Conservation (phyloP, 2,888 invertebrate genomes). For the Helobdella robusta region DNA sequence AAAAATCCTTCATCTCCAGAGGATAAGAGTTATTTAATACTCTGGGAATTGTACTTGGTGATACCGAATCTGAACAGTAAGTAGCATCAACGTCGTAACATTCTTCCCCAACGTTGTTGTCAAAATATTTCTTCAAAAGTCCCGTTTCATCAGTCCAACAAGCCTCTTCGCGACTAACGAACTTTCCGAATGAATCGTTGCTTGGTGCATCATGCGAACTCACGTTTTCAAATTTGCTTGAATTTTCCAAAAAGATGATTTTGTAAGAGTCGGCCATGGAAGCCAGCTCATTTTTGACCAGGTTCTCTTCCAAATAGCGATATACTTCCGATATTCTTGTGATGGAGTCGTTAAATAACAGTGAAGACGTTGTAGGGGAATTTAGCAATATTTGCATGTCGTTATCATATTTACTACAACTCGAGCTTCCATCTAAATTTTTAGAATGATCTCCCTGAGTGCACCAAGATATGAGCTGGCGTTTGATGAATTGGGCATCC, state of each 20-base stretch:
- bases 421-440: no score
- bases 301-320: slow-evolving; percentile 37
- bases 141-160: slow-evolving; percentile 43
- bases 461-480: slow-evolving; percentile 40
- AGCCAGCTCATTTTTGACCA: slow-evolving; percentile 38
- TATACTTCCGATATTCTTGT: slow-evolving; percentile 42
- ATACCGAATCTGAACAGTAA: neutral
- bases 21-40: neutral
- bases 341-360: slow-evolving; percentile 38
- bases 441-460: neutral
- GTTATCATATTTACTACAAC: no score
- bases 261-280: slow-evolving; percentile 40
- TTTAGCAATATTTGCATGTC: no score
- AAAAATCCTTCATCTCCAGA: neutral
- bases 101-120: slow-evolving; percentile 33
- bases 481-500: slow-evolving; percentile 35
- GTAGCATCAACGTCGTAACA: slow-evolving; percentile 30
- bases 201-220: no score
- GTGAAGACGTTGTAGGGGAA: slow-evolving; percentile 12
- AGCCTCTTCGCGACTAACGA: slow-evolving; percentile 37
- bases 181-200: neutral
- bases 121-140: slow-evolving; percentile 38
- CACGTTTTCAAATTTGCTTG: no score
- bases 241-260: slow-evolving; percentile 43
- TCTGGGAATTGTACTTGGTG: neutral